Percentiles rank a stretch among this genome's conserved stretches.
phyloP scores from a whole-genome alignment of 1,140 invertebrate genomes.

The Parasteatoda tepidariorum region DNA sequence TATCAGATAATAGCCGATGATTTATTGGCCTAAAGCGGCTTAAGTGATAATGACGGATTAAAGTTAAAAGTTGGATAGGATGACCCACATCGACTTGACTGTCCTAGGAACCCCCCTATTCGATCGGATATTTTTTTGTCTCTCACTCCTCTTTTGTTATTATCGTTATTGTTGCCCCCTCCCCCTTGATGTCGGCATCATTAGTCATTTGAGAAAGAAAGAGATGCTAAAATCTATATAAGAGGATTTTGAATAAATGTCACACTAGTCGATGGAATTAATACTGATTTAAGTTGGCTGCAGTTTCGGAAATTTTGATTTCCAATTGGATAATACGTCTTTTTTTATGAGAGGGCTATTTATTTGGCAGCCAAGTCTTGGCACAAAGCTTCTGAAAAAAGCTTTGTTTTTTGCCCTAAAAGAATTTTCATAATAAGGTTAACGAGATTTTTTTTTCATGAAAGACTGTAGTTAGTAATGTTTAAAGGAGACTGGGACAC shows the following conservation, averaged over 20 bases:
- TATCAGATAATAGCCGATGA: constrained; percentile 55
- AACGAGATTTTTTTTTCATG: too few species aligned
- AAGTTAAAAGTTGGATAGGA: constrained; percentile 47
- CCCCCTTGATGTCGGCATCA: constrained; percentile 19
- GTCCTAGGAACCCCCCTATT: neutral
- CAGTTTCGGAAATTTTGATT: neutral
- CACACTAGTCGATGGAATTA: neutral
- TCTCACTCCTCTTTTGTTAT: neutral
- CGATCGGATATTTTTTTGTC: neutral
- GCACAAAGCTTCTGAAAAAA: too few species aligned
- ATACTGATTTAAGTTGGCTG: neutral
- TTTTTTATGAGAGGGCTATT: too few species aligned
- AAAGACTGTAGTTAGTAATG: too few species aligned
- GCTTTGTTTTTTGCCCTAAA: too few species aligned
- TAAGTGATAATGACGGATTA: constrained; percentile 61
- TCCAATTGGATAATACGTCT: neutral
- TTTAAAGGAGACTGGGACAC: too few species aligned
- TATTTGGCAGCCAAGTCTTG: too few species aligned
- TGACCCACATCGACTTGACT: constrained; percentile 51
- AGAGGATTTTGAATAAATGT: neutral
- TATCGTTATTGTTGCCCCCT: neutral
- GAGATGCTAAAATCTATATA: neutral
- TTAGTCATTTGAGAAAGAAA: constrained; percentile 14
- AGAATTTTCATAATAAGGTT: too few species aligned
- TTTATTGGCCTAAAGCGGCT: constrained; percentile 59